A percentile compares a stretch with the other conserved stretches of the same genome.
Conservation (phyloP, 2,113 vertebrate genomes). For the Phalacrocorax carbo region DNA sequence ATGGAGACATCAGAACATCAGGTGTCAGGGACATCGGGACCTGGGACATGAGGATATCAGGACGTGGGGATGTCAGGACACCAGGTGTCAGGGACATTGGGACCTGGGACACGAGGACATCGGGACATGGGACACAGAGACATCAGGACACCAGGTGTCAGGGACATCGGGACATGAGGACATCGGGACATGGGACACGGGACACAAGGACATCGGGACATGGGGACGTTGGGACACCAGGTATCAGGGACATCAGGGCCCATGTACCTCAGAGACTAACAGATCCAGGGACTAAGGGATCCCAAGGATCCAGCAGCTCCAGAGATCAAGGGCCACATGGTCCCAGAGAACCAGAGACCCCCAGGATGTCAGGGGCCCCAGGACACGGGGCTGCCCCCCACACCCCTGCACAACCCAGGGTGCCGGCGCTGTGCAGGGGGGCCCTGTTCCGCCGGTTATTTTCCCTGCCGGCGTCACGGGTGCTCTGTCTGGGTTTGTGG, state of each 20-base stretch:
- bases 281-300: neutral
- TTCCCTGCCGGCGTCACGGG: rapidly evolving
- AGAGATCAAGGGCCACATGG: rapidly evolving
- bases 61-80: too few relatives aligned
- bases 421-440: neutral
- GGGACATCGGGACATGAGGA: too few relatives aligned
- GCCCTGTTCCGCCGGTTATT: too few relatives aligned
- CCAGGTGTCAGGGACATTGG: too few relatives aligned
- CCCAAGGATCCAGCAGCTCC: too few relatives aligned
- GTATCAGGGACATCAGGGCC: neutral
- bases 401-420: rapidly evolving
- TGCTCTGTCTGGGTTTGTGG: neutral
- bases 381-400: neutral
- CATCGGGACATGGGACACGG: too few relatives aligned
- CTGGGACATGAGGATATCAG: too few relatives aligned
- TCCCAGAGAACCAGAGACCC: neutral
- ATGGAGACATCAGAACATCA: too few relatives aligned
- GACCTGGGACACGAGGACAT: neutral
- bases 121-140: too few relatives aligned
- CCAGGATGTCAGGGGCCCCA: neutral
- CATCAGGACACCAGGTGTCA: too few relatives aligned
- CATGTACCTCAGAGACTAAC: too few relatives aligned
- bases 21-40: neutral
- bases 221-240: too few relatives aligned
- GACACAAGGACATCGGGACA: neutral